Evolutionary conservation across 2,888 invertebrate species (phyloP).

Genomic region (Dicyrtomina minuta): DNA sequence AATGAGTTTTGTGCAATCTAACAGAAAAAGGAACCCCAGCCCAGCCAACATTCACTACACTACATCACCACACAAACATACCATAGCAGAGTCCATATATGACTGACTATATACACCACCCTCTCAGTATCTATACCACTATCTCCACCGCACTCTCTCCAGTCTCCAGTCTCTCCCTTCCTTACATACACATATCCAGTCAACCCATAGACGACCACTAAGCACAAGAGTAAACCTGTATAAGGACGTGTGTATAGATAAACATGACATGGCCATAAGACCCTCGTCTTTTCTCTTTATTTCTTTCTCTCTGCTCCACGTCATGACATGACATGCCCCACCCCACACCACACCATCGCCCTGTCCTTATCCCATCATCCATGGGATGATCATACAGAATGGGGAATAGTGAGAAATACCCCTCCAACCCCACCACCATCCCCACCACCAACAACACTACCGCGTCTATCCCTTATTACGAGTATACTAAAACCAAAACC

Average conservation of each 20-base stretch:
- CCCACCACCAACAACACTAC: too few relatives aligned
- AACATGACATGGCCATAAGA: too few relatives aligned
- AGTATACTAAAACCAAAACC: too few relatives aligned
- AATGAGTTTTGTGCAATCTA: constrained; percentile 47
- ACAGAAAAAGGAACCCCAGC: constrained; percentile 36
- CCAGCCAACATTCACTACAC: constrained; percentile 13
- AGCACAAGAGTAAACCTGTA: neutral
- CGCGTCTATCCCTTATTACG: too few relatives aligned
- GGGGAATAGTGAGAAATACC: constrained; percentile 23
- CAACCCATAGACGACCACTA: neutral
- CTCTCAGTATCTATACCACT: neutral
- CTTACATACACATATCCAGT: constrained; percentile 3
- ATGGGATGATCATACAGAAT: neutral
- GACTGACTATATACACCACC: neutral
- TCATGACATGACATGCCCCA: constrained; percentile 38
- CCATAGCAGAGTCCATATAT: neutral
- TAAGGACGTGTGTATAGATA: too few relatives aligned
- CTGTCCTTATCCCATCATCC: constrained; percentile 4
- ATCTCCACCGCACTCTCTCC: too few relatives aligned
- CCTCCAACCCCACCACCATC: neutral
- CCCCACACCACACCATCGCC: constrained; percentile 20
- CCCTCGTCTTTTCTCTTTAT: constrained; percentile 5
- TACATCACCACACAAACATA: neutral
- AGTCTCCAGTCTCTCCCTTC: too few relatives aligned
- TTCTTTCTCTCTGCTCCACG: constrained; percentile 23